Percentiles rank a stretch among this genome's conserved stretches.
phyloP scores from a whole-genome alignment of 2,797 vertebrate species.

The Syngnathus rostellatus region DNA sequence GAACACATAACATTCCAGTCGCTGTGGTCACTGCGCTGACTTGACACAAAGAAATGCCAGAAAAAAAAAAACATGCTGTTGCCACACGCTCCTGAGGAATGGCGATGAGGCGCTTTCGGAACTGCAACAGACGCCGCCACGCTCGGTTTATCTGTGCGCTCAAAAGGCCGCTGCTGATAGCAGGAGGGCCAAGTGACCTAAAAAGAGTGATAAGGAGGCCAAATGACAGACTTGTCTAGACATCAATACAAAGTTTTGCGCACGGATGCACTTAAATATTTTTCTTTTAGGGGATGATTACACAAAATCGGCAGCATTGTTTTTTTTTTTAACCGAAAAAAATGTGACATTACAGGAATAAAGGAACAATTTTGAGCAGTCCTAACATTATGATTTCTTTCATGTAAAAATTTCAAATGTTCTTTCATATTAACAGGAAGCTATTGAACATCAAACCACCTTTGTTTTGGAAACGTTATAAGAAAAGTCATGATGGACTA shows the following conservation, averaged over 20 bases:
- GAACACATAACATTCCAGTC: slow-evolving; percentile 1
- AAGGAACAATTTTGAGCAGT: not conserved
- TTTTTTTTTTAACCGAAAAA: not conserved
- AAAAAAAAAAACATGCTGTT: not conserved
- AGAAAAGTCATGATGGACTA: no score
- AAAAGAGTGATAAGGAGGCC: slow-evolving; percentile 21
- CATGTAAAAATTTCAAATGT: not conserved
- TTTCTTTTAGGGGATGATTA: not conserved
- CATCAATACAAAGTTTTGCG: slow-evolving; percentile 34
- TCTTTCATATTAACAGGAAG: no score
- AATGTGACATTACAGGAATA: not conserved
- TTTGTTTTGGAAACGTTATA: no score
- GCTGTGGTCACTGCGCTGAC: slow-evolving; percentile 2
- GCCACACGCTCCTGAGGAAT: not conserved
- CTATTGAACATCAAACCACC: no score
- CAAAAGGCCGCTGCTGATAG: slow-evolving; percentile 20
- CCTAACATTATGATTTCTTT: not conserved
- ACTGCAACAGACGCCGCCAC: not conserved
- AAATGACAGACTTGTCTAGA: slow-evolving; percentile 24
- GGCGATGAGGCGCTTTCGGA: not conserved
- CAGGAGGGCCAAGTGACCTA: slow-evolving; percentile 13
- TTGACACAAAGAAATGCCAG: slow-evolving; percentile 4
- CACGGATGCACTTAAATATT: slow-evolving; percentile 1
- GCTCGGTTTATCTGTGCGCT: not conserved
- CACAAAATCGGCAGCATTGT: not conserved